These are phyloP conservation scores for Phalacrocorax carbo DNA, from an alignment of 2,113 vertebrate species.

Conservation along the genomic window DNA sequence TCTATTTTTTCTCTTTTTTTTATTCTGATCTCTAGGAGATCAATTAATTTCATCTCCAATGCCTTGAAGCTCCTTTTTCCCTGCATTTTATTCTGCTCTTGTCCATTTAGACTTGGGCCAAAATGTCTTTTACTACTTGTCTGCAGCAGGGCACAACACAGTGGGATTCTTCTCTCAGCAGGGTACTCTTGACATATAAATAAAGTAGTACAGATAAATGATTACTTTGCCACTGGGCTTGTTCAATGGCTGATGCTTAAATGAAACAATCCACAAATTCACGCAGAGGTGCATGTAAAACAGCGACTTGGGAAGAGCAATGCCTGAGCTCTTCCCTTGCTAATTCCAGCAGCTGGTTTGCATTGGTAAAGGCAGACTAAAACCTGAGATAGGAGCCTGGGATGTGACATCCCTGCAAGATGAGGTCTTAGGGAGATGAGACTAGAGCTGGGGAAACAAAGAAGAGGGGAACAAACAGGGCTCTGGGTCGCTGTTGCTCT, in stretches of 20 bases:
- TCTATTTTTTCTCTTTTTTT: not conserved
- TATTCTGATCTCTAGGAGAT: not conserved
- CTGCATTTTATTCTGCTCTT: not conserved
- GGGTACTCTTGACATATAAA: not conserved
- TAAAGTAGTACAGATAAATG: not conserved
- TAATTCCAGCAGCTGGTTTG: not conserved
- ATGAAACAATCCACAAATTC: not conserved
- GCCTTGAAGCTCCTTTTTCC: not conserved
- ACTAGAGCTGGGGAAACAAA: not conserved
- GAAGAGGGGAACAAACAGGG: not conserved
- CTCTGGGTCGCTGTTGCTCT: not conserved
- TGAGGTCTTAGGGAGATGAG: not conserved
- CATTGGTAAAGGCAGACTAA: not conserved
- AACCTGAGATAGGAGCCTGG: not conserved
- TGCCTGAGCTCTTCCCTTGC: not conserved
- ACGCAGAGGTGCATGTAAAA: rapidly evolving
- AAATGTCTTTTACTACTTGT: not conserved
- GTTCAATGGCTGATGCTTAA: not conserved
- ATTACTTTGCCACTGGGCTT: not conserved
- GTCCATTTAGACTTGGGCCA: not conserved
- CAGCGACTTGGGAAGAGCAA: not conserved
- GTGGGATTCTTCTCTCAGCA: not conserved
- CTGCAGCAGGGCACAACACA: not conserved
- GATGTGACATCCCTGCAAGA: not conserved
- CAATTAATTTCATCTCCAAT: not conserved